Conservation (phyloP, 2,797 vertebrate species). For the Mico argentatus region DNA sequence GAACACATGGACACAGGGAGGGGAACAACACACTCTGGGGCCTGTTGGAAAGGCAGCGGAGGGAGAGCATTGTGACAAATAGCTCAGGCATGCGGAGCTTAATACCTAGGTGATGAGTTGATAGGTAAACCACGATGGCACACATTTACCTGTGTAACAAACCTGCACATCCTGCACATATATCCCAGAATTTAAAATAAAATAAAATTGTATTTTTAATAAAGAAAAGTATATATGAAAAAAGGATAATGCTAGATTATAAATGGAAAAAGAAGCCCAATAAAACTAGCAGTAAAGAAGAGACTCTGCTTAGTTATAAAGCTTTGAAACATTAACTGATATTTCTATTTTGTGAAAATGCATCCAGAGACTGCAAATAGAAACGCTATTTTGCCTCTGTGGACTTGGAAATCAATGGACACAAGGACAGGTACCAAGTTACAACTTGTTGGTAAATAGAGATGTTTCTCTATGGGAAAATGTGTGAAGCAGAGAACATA, state of each 20-base stretch:
- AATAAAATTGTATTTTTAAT: neutral
- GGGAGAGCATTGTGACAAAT: neutral
- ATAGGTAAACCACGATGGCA: neutral
- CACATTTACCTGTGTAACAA: neutral
- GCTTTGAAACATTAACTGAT: neutral
- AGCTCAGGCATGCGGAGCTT: neutral
- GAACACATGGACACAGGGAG: neutral
- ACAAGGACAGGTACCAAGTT: neutral
- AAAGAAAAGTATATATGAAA: neutral
- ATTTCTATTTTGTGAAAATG: neutral
- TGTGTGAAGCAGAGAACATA: neutral
- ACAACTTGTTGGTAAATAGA: neutral
- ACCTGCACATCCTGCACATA: neutral
- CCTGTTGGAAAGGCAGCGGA: neutral
- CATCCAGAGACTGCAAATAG: neutral
- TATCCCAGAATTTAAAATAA: neutral
- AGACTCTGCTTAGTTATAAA: neutral
- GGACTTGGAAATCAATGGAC: neutral
- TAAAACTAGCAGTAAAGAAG: neutral
- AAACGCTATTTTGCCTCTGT: neutral
- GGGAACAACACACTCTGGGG: neutral
- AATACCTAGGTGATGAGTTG: neutral
- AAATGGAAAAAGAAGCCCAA: neutral
- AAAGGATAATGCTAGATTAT: neutral
- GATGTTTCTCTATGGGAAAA: neutral